Percentiles rank a stretch among this genome's conserved stretches.
Conservation (phyloP, 23 tunicate genomes). For the Trididemnum nubilum region DNA sequence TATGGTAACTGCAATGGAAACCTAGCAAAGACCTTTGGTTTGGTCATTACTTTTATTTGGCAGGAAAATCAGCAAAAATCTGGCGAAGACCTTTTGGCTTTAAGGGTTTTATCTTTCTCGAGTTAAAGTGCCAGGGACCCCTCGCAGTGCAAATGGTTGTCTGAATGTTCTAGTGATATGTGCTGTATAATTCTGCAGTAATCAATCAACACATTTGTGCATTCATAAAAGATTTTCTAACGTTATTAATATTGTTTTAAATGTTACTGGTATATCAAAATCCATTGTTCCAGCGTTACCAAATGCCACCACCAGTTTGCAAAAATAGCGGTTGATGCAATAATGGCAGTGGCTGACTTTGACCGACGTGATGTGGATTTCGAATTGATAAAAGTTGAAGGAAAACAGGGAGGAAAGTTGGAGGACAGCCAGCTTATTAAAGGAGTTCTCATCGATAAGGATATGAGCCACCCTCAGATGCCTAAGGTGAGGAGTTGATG, state of each 20-base stretch:
- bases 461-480: constrained; percentile 99
- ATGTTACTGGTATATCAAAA: neutral
- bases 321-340: constrained; percentile 96
- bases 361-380: constrained; percentile 97
- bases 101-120: too few species aligned
- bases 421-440: constrained; percentile 95
- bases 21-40: too few species aligned
- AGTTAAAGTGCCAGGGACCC: too few species aligned
- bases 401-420: constrained; percentile 95
- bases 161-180: too few species aligned
- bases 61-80: too few species aligned
- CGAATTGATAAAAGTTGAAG: constrained; percentile 96
- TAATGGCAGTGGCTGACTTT: constrained; percentile 97
- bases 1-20: too few species aligned
- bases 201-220: neutral
- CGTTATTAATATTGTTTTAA: neutral
- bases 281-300: constrained; percentile 56
- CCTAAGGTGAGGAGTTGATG: constrained; percentile 59
- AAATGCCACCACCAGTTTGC: constrained; percentile 99
- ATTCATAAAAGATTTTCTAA: neutral
- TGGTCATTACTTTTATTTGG: too few species aligned
- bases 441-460: constrained; percentile 99
- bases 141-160: too few species aligned
- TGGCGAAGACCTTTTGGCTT: too few species aligned
- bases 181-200: neutral